Base-by-base conservation (phyloP, 2,888 invertebrate species). In the Xylota segnis region DNA sequence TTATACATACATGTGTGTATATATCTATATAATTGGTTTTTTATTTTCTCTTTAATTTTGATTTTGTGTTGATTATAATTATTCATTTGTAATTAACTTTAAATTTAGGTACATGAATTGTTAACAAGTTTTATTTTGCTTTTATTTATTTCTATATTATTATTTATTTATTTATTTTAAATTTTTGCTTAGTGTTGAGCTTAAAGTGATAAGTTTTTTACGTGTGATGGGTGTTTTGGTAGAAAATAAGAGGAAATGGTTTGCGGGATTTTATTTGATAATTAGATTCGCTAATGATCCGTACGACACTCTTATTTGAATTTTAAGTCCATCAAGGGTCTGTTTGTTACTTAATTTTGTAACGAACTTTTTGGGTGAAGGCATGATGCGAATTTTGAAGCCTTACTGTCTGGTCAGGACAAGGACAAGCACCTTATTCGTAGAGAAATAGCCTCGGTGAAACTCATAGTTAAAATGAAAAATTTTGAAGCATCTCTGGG, bases 21-120 rank as follows among this genome's bases (percentile, higher is more conserved):
- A 23, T 23, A 3, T 23, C 1, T 23, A 23, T 68, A 23, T 32
- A 14, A 32, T 6, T 10, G 5, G 45, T 27, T 52, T 18, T 27
- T 50, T 29, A 5, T n/a, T 58, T 45, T 59, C 45, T 14, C 23
- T 63, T 52, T 65, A 23, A 72, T 76, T 76, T 76, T 76, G 76
- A 76, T 76, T 77, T 68, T 50, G 70, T 56, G 34, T 78, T 56
- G 52, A 23, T 45, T 32, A 47, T 47, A 63, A n/a, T 50, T 66
- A 65, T 70, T 71, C 10, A 47, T 59, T 78, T 70, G 34, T 71
- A 78, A 63, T 70, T 56, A 66, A 66, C 23, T 23, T 70, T 71
- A 34, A 61, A 47, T 56, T 74, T 71, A 78, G 78, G 78, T 78
- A 78, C 78, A 71, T 56, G 61, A 63, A 78, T 61, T 78, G 78